phyloP scores from a whole-genome alignment of 2,888 invertebrate genomes.

The Sisyra nigra region DNA sequence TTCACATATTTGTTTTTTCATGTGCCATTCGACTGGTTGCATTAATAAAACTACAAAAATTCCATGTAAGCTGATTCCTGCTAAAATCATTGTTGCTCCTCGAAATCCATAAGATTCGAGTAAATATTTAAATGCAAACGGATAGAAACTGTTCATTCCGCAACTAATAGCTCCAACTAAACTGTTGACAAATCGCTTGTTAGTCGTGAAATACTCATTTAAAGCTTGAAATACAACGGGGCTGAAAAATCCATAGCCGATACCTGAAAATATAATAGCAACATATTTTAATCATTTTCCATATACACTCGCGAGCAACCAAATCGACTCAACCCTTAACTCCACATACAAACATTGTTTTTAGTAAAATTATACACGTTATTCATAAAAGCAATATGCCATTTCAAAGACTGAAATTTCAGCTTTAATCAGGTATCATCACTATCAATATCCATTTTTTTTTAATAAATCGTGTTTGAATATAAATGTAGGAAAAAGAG shows the following conservation, averaged over 20 bases:
- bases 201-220: conserved; percentile 55
- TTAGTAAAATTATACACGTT: too few relatives aligned
- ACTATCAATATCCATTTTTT: too few relatives aligned
- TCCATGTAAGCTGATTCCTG: conserved; percentile 48
- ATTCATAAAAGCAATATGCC: too few relatives aligned
- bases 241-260: conserved; percentile 56
- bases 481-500: too few relatives aligned
- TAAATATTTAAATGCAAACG: conserved; percentile 42
- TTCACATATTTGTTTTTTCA: conserved; percentile 20
- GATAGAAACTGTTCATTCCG: conserved; percentile 48
- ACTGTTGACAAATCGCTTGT: conserved; percentile 55
- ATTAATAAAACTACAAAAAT: conserved; percentile 52
- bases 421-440: too few relatives aligned
- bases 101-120: conserved; percentile 49
- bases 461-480: too few relatives aligned
- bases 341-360: too few relatives aligned
- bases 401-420: too few relatives aligned
- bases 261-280: conserved; percentile 33
- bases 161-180: conserved; percentile 56
- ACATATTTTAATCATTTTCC: too few relatives aligned
- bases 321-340: too few relatives aligned
- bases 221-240: conserved; percentile 58
- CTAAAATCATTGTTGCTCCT: conserved; percentile 48
- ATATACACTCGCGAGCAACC: too few relatives aligned
- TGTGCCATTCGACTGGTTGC: conserved; percentile 61